Conservation (phyloP, 35 echinoderm and acorn worm genomes). For the Ptychodera flava region DNA sequence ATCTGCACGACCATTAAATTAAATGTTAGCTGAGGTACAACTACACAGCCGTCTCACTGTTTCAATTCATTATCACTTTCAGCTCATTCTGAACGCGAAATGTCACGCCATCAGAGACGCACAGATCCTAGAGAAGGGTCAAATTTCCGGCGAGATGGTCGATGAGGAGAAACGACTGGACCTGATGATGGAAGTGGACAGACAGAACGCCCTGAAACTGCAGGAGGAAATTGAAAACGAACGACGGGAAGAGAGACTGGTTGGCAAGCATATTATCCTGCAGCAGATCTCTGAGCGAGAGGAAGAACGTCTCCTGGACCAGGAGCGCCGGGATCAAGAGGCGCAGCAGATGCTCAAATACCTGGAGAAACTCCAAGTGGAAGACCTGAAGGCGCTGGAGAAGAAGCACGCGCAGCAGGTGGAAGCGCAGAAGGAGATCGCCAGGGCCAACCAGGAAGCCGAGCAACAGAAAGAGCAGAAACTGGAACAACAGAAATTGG, state of each 20-base stretch:
- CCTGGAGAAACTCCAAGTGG: constrained; percentile 90
- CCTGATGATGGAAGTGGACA: constrained; percentile 90
- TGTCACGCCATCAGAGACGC: constrained; percentile 98
- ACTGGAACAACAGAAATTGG: constrained; percentile 75
- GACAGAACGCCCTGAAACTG: constrained; percentile 77
- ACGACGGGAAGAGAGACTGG: constrained; percentile 49
- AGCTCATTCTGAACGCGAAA: constrained; percentile 95
- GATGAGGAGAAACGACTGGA: constrained; percentile 86
- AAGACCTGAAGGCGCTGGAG: constrained; percentile 84
- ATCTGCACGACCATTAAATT: too few species aligned
- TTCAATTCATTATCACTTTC: too few species aligned
- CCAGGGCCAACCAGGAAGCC: constrained; percentile 63
- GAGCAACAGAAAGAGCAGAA: constrained; percentile 58
- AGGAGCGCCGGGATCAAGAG: constrained; percentile 76
- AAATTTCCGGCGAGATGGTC: constrained; percentile 38
- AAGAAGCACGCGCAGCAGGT: constrained; percentile 62
- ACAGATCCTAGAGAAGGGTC: constrained; percentile 81
- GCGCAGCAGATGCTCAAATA: constrained; percentile 70
- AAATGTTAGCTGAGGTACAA: too few species aligned
- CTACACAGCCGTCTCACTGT: too few species aligned
- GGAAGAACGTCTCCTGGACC: constrained; percentile 76
- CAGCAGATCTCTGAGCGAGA: constrained; percentile 81
- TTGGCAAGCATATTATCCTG: constrained; percentile 52
- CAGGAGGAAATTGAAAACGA: constrained; percentile 92
- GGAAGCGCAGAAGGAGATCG: constrained; percentile 85